Evolutionary conservation across 2,797 vertebrate species (phyloP).

Genomic region (Sebastolobus altivelis): DNA sequence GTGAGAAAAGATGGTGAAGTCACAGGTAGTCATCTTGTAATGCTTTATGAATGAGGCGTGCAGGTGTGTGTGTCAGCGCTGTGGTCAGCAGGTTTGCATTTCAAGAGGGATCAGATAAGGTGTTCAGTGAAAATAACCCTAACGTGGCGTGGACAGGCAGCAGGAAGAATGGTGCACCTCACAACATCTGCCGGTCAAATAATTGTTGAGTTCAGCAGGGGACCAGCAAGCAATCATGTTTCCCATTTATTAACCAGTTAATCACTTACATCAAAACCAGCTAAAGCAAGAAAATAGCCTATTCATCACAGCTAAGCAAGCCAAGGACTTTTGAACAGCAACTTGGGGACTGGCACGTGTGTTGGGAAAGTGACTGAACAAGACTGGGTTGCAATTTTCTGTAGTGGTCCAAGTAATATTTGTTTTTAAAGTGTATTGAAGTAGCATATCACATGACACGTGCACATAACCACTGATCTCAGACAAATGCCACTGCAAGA

Average conservation of each 20-base stretch:
- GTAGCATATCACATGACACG: background rate
- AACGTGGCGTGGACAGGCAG: background rate
- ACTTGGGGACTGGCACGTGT: slow-evolving; percentile 22
- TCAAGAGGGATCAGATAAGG: slow-evolving; percentile 49
- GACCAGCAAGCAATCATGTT: slow-evolving; percentile 16
- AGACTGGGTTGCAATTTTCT: background rate
- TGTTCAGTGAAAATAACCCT: slow-evolving; percentile 11
- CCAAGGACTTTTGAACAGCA: slow-evolving; percentile 20
- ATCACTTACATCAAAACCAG: slow-evolving; percentile 27
- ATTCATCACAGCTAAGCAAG: slow-evolving; percentile 33
- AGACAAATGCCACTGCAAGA: no score
- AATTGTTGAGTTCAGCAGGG: slow-evolving; percentile 10
- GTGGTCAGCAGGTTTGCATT: slow-evolving; percentile 49
- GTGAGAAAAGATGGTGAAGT: slow-evolving; percentile 3
- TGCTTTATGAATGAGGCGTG: slow-evolving; percentile 67
- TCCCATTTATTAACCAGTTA: slow-evolving; percentile 22
- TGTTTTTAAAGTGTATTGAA: background rate
- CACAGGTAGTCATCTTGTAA: slow-evolving; percentile 33
- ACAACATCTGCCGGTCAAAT: slow-evolving; percentile 10
- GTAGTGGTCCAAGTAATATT: background rate
- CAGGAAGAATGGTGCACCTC: slow-evolving; percentile 8
- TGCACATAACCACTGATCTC: no score
- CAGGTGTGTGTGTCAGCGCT: slow-evolving; percentile 48
- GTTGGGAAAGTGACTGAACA: slow-evolving; percentile 2
- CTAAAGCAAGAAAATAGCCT: slow-evolving; percentile 16